Conservation (phyloP, 2,888 invertebrate species). For the Phengaris arion region DNA sequence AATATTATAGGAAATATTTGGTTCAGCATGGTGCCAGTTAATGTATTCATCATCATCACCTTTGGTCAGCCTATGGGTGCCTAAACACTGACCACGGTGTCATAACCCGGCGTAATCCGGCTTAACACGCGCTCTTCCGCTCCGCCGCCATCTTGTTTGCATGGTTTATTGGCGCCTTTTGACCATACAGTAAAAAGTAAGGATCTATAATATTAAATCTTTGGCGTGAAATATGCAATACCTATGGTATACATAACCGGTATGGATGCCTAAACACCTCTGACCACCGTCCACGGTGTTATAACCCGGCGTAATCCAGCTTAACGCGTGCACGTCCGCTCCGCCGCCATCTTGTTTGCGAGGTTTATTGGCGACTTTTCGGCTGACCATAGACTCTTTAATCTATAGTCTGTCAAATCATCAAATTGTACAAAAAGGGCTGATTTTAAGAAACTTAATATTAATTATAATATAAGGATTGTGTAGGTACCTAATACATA, state of each 20-base stretch:
- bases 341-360: slow-evolving; percentile 51
- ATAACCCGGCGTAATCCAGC: slow-evolving; percentile 50
- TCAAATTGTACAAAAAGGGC: no score
- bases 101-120: slow-evolving; percentile 48
- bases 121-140: slow-evolving; percentile 56
- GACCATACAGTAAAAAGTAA: no score
- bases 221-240: not conserved
- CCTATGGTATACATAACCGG: not conserved
- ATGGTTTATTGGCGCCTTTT: not conserved
- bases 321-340: slow-evolving; percentile 55
- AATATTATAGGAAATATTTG: no score
- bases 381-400: no score
- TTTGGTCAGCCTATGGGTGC: no score
- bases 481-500: no score
- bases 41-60: no score
- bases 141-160: slow-evolving; percentile 52
- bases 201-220: no score
- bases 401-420: no score
- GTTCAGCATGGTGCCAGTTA: no score
- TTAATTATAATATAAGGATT: no score
- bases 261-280: not conserved
- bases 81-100: not conserved
- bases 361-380: not conserved
- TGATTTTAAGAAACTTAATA: no score
- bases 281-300: not conserved